These are phyloP conservation scores for Eubucco bourcierii DNA, from an alignment of 2,113 vertebrate species.

Conservation along the genomic window DNA sequence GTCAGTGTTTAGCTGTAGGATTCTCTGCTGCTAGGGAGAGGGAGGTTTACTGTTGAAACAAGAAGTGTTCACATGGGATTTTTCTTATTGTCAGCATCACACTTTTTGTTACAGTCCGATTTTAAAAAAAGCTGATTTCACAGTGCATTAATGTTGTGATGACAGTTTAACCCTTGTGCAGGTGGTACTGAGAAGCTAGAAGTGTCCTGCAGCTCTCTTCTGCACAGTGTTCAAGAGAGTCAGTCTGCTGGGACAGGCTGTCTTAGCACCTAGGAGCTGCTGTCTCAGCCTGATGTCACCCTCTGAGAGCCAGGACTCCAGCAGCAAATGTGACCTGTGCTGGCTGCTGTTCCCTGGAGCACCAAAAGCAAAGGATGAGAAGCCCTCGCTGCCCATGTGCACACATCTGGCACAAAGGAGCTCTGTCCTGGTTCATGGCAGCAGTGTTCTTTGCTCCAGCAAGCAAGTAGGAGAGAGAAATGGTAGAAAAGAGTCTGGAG, in stretches of 20 bases:
- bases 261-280: neutral
- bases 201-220: neutral
- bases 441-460: neutral
- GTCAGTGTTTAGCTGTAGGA: neutral
- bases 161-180: neutral
- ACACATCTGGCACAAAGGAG: neutral
- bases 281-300: fast-evolving
- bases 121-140: neutral
- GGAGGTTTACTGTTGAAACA: neutral
- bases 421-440: neutral
- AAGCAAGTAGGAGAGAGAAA: neutral
- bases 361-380: neutral
- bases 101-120: neutral
- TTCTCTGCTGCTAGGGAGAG: neutral
- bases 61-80: neutral
- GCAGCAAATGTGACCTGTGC: neutral
- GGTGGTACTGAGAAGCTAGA: too few species aligned
- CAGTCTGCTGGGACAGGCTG: neutral
- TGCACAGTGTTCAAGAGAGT: neutral
- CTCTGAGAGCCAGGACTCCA: neutral
- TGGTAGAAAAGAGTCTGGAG: neutral
- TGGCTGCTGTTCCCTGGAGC: fast-evolving
- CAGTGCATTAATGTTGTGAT: neutral
- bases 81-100: neutral
- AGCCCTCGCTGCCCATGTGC: neutral